Evolutionary conservation across 2,113 vertebrate species (phyloP).

Genomic region (Origma solitaria): DNA sequence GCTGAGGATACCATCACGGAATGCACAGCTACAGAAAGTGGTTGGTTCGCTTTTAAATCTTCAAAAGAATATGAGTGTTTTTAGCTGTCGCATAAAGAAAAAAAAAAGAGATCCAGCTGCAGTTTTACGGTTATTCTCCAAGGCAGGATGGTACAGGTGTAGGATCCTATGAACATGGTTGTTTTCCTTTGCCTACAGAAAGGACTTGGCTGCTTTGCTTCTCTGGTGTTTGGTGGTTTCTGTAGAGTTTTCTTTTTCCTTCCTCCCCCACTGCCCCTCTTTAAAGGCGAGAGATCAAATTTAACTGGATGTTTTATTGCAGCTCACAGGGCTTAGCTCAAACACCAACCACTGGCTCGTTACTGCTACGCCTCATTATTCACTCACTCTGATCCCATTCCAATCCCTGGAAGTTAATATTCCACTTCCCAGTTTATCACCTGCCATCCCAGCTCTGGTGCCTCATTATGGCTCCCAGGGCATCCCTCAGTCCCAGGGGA

Average conservation of each 20-base stretch:
- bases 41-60: neutral
- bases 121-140: neutral
- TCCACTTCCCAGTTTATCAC: neutral
- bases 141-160: neutral
- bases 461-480: neutral
- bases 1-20: neutral
- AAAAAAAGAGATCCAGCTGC: neutral
- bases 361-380: neutral
- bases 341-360: neutral
- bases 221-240: neutral
- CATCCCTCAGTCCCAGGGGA: neutral
- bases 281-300: neutral
- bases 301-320: neutral
- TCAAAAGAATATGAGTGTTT: neutral
- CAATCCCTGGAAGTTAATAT: neutral
- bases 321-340: neutral
- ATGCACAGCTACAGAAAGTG: neutral
- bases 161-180: neutral
- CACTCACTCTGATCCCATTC: neutral
- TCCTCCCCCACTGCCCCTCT: neutral
- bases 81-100: neutral
- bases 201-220: neutral
- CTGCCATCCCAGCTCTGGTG: neutral
- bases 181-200: neutral
- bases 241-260: neutral